Base-by-base conservation (phyloP, 2,113 vertebrate species). In the Gymnorhina tibicen region DNA sequence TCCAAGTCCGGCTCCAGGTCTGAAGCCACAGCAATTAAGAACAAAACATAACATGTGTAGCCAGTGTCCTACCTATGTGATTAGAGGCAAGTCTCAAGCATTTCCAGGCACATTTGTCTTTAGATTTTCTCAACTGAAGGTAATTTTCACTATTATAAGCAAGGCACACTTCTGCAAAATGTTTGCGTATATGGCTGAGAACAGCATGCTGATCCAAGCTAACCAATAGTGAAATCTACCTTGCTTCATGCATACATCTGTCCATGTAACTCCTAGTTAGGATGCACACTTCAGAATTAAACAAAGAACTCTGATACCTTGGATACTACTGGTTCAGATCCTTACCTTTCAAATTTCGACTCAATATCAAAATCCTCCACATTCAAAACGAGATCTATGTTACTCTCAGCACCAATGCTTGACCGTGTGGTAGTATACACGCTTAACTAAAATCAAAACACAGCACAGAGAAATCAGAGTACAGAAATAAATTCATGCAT, bases 281-380 rank as follows among this genome's bases (percentile, higher is more conserved):
- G 16, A 44, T 11, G 26, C 5, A 11, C 2, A 8, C 30, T 32
- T 62, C 15, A 68, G 30, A 64, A 73, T 12, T 11, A n/a, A 67
- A 46, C 7, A n/a, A 28, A 35, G 26, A 44, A 23, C 4, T 16
- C 2, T 23, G 13, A 47, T 10, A 35, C 11, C 20, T 32, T 7
- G 17, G 42, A 28, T 63, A 37, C 42, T 16, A 20, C 1, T 1
- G 23, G 19, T 16, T 10, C 3, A 10, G 21, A 20, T 15, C 26
- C 44, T n/a, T 93, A 99, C 99, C 98, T 99, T 98, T 99, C 99
- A 97, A 99, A 99, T 86, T 97, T 99, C 91, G 97, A 98, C 94
- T 98, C 96, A 56, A 99, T 97, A 42, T 99, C 99, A 95, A 99
- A 99, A 82, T 98, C 97, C 33, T 99, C 98, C 94, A 99, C 99